phyloP scores from a whole-genome alignment of 2,888 invertebrate species.

The Callosobruchus maculatus region DNA sequence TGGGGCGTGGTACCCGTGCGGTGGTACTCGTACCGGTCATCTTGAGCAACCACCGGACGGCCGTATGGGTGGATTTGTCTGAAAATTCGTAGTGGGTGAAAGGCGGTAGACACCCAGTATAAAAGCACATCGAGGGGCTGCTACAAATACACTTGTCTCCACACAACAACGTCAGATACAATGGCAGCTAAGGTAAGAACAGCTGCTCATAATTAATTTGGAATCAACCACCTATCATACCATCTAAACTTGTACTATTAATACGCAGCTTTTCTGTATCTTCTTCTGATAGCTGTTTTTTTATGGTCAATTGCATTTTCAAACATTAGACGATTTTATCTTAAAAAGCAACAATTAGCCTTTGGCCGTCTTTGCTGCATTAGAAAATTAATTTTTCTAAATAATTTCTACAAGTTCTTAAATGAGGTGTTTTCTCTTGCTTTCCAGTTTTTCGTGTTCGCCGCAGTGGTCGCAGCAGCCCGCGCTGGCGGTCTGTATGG shows the following conservation, averaged over 20 bases:
- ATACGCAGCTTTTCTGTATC: too few species aligned
- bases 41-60: background rate
- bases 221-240: background rate
- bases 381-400: background rate
- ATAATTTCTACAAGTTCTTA: conserved; percentile 11
- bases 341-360: too few species aligned
- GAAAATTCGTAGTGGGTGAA: background rate
- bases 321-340: too few species aligned
- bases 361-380: too few species aligned
- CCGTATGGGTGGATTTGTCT: background rate
- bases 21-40: background rate
- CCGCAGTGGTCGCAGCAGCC: conserved; percentile 32
- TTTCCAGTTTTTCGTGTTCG: conserved; percentile 31
- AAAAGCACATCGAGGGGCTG: too few species aligned
- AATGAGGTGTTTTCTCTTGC: too few species aligned
- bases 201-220: background rate
- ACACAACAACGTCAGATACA: background rate
- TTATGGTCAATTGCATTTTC: too few species aligned
- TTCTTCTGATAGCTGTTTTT: too few species aligned
- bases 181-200: too few species aligned
- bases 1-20: background rate
- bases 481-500: conserved; percentile 30
- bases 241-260: too few species aligned
- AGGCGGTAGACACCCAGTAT: background rate
- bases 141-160: background rate